Conservation (phyloP, 1,140 invertebrate species). For the Ceratoteleas bidentatus region DNA sequence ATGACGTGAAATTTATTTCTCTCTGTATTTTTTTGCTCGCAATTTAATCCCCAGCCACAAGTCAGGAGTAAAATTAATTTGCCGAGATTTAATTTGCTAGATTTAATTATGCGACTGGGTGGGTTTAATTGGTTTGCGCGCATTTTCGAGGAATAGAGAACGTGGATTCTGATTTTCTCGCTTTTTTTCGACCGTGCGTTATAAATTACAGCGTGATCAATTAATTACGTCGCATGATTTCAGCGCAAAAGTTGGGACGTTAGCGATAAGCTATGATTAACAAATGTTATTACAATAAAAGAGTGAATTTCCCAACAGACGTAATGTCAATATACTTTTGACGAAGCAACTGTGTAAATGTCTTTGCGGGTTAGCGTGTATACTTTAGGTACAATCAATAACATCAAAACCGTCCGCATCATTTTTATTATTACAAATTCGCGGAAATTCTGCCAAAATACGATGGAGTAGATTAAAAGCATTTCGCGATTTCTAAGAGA, state of each 20-base stretch:
- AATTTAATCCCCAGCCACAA: slow-evolving; percentile 20
- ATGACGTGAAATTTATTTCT: slow-evolving; percentile 4
- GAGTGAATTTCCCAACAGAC: slow-evolving; percentile 63
- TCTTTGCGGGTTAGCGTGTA: slow-evolving; percentile 50
- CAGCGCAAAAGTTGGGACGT: slow-evolving; percentile 24
- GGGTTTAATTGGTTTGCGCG: neutral
- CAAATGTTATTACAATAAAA: slow-evolving; percentile 56
- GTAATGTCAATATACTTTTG: slow-evolving; percentile 59
- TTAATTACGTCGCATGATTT: slow-evolving; percentile 37
- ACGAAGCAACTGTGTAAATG: slow-evolving; percentile 63
- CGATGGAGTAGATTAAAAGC: too few relatives aligned
- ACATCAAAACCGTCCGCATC: slow-evolving; percentile 46
- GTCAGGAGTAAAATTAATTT: slow-evolving; percentile 9
- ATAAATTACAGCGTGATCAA: slow-evolving; percentile 31
- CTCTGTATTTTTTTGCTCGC: too few relatives aligned
- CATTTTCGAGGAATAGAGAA: neutral
- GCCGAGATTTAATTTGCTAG: neutral
- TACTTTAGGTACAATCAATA: slow-evolving; percentile 45
- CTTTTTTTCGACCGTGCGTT: neutral
- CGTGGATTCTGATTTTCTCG: too few relatives aligned
- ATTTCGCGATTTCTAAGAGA: too few relatives aligned
- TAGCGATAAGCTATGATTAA: slow-evolving; percentile 51
- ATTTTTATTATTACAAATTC: slow-evolving; percentile 35
- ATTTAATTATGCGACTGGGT: neutral
- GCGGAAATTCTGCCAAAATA: slow-evolving; percentile 10